phyloP scores from a whole-genome alignment of 2,113 vertebrate species.

The Globicephala melas region DNA sequence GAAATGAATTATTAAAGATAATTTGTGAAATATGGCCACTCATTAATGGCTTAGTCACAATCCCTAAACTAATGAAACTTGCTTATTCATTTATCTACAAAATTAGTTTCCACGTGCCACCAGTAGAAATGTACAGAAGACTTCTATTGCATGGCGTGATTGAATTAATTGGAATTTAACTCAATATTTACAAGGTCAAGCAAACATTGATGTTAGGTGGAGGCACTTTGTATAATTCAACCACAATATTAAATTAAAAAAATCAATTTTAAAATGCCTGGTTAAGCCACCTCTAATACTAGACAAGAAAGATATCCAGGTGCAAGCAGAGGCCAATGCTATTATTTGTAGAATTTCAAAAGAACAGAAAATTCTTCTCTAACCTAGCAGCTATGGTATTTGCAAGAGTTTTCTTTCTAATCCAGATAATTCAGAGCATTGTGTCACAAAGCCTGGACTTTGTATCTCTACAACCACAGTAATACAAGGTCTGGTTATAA shows the following conservation, averaged over 20 bases:
- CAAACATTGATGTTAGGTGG: neutral
- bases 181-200: neutral
- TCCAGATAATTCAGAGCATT: neutral
- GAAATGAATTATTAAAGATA: neutral
- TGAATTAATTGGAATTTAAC: neutral
- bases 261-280: neutral
- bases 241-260: neutral
- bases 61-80: neutral
- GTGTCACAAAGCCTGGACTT: neutral
- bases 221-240: neutral
- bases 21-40: neutral
- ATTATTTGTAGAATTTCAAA: neutral
- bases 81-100: neutral
- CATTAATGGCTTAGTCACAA: neutral
- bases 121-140: neutral
- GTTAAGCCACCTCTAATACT: neutral
- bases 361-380: neutral
- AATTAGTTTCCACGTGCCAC: neutral
- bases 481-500: neutral
- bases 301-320: neutral
- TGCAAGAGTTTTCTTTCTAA: neutral
- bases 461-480: neutral
- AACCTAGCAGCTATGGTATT: neutral
- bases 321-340: neutral
- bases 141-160: neutral